phyloP scores from a whole-genome alignment of 1,140 invertebrate genomes.

The Cyclina sinensis region DNA sequence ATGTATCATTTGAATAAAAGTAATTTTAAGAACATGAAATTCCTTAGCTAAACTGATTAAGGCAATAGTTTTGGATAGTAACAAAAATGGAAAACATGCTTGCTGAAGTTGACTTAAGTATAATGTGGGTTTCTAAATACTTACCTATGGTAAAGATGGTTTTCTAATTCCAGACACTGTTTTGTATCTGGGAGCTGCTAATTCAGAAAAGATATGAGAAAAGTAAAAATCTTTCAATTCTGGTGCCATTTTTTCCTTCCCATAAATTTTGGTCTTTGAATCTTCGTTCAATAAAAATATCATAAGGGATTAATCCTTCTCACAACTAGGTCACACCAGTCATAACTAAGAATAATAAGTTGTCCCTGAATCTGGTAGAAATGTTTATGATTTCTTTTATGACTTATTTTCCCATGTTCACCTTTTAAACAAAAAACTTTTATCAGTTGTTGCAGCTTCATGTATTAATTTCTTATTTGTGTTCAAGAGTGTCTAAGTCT shows the following conservation, averaged over 20 bases:
- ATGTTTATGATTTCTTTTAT: slow-evolving; percentile 67
- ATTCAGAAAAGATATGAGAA: slow-evolving; percentile 23
- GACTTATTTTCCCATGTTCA: background rate
- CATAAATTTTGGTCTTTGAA: slow-evolving; percentile 52
- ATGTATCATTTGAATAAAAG: no score
- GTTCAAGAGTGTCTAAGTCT: slow-evolving; percentile 55
- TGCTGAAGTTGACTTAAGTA: no score
- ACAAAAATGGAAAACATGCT: no score
- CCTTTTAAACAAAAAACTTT: slow-evolving; percentile 53
- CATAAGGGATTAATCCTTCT: slow-evolving; percentile 55
- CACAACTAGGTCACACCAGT: slow-evolving; percentile 66
- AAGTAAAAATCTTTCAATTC: slow-evolving; percentile 24
- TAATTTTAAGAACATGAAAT: no score
- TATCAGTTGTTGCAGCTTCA: slow-evolving; percentile 16
- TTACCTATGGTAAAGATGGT: slow-evolving; percentile 43
- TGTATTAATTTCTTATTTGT: background rate
- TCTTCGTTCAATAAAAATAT: slow-evolving; percentile 64
- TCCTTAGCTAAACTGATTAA: no score
- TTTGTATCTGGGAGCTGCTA: slow-evolving; percentile 33
- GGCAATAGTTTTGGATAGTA: no score
- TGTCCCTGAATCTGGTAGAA: slow-evolving; percentile 66
- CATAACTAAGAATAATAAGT: slow-evolving; percentile 46
- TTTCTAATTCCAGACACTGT: slow-evolving; percentile 28
- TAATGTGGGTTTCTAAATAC: background rate
- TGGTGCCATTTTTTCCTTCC: slow-evolving; percentile 47